Evolutionary conservation across 1,140 invertebrate species (phyloP), one percentile per base, ranked within the genome.

Genomic region (Chrysomallon squamiferum): DNA sequence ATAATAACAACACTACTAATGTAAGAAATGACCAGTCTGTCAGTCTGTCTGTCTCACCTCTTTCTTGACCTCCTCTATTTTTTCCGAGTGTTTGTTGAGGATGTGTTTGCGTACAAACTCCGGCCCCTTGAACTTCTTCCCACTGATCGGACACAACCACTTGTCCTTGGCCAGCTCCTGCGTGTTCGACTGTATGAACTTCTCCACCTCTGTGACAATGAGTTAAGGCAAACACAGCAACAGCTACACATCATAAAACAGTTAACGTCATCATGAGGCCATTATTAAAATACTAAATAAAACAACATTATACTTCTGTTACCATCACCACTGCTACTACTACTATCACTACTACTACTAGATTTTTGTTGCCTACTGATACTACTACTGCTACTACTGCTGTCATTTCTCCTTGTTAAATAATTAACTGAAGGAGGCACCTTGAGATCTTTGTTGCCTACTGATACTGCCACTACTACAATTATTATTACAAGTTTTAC

Each of bases 101-200:
- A 99, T 97, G 82, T 99, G 97, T 83, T 99, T 99, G 35, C 95
- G 91, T 15, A 99, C 96, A 87, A 98, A 99, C 80, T 99, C 97
- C 0, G 97, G 96, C 0, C 96, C 97, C 85, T 99, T 99, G 85
- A 99, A 99, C 83, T 99, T 99, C 83, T 99, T 99, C 0, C 96
- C 97, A 65, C 95, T 98, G 0, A 99, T 87, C 0, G 97, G 97
- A 88, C 97, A 99, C 29, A 99, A 84, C 96, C 97, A 99, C 76
- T 99, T 99, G 79, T 99, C 97, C 77, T 97, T 97, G 0, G 93
- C 92, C 25, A 99, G 76, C 86, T 99, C 97, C 78, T 98, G 94
- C 0, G 94, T 97, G 65, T 87, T 85, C 35, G 77, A 69, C 13
- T 73, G 76, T 4, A 84, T 74, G 76, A 85, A 85, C 72, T 85